Base-by-base conservation (phyloP, 2,113 vertebrate genomes). In the Crotalus tigris region DNA sequence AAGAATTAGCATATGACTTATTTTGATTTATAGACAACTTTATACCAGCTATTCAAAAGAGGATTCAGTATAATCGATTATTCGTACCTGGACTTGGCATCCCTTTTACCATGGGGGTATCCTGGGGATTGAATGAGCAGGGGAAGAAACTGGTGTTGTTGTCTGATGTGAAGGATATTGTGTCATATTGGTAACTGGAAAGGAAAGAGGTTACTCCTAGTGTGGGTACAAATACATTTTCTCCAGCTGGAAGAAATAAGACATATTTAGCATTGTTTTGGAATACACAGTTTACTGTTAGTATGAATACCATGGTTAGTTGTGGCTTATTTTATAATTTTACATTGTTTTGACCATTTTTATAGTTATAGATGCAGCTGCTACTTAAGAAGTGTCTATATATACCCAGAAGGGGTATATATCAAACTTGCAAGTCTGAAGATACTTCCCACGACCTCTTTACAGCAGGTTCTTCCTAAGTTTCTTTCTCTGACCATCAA, bases 141-240 rank as follows among this genome's bases (percentile, higher is more conserved):
- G 94, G 95, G 5, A 94, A 91, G 7, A 96, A 15, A 33, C 44
- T 92, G 91, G 93, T 93, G 23, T 90, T 96, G 93, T 97, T 97
- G 51, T 17, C 85, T 59, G 39, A 7, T 51, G 19, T 1, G 0
- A 61, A 51, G 2, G 61, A 54, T 85, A 95, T 0, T 93, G 95
- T 85, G 75, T 98, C 97, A 92, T 97, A 98, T 21, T 97, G 97
- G 13, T 98, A 98, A 95, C 98, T 98, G 91, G 90, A 95, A 97
- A 92, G 64, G 96, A 29, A 94, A 96, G 93, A 0, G 90, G 11
- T 69, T 4, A 90, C 1, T 12, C 93, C 95, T 92, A 95, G 87
- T 61, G 69, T 87, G 44, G 6, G 4, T 91, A 44, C 81, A n/a
- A 51, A 81, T 46, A 54, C 53, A 53, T 33, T 59, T 13, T 33